Evolutionary conservation across 1,140 invertebrate species (phyloP).

Genomic region (Sminthurides bifidus): DNA sequence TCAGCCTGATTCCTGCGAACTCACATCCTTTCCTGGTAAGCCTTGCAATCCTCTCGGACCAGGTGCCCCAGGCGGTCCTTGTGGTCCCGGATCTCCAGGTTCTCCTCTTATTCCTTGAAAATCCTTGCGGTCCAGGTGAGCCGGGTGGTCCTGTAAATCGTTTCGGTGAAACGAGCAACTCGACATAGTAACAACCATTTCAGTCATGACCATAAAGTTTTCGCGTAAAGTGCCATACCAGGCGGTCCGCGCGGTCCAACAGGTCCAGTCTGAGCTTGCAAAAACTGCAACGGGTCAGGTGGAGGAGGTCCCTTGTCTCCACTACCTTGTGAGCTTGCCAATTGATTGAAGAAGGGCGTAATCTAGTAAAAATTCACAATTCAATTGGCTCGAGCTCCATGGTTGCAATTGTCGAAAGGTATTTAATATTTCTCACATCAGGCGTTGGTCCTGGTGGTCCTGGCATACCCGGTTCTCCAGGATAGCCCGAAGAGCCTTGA

Average conservation of each 20-base stretch:
- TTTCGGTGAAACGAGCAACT: background rate
- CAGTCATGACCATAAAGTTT: background rate
- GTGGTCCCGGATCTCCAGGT: slow-evolving; percentile 46
- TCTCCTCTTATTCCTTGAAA: slow-evolving; percentile 58
- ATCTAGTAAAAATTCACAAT: slow-evolving; percentile 35
- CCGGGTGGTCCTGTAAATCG: slow-evolving; percentile 47
- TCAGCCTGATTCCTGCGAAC: slow-evolving; percentile 14
- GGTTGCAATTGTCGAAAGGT: background rate
- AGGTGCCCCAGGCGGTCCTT: slow-evolving; percentile 43
- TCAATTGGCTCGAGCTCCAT: background rate
- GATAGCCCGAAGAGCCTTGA: slow-evolving; percentile 49
- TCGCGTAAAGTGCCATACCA: slow-evolving; percentile 1
- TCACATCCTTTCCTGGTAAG: slow-evolving; percentile 63
- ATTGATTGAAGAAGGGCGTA: slow-evolving; percentile 50
- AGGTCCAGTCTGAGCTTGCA: slow-evolving; percentile 63
- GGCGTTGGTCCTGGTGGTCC: slow-evolving; percentile 58
- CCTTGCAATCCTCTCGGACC: slow-evolving; percentile 56
- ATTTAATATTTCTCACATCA: slow-evolving; percentile 47
- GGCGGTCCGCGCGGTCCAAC: slow-evolving; percentile 49
- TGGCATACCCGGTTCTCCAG: slow-evolving; percentile 51
- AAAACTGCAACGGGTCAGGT: slow-evolving; percentile 51
- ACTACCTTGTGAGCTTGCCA: slow-evolving; percentile 49
- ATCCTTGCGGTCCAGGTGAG: slow-evolving; percentile 66
- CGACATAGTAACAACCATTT: background rate
- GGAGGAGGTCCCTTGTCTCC: slow-evolving; percentile 61